phyloP scores from a whole-genome alignment of 2,888 invertebrate species.

The Trachelus iudaicus region DNA sequence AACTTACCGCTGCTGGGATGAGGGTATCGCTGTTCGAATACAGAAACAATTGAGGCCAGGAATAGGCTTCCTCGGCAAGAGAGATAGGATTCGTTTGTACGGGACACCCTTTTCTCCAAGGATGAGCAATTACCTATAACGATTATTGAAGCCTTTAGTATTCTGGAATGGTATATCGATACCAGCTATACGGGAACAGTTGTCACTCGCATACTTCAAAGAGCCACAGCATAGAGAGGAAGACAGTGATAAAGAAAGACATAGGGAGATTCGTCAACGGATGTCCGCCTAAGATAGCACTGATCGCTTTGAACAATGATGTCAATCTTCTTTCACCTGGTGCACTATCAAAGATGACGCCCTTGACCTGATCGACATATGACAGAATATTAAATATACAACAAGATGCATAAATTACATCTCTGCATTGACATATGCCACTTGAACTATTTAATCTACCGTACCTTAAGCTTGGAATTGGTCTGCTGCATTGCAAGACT shows the following conservation, averaged over 20 bases:
- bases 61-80: slow-evolving; percentile 70
- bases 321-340: slow-evolving; percentile 73
- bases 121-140: slow-evolving; percentile 62
- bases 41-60: slow-evolving; percentile 78
- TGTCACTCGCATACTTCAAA: slow-evolving; percentile 66
- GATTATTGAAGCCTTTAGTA: slow-evolving; percentile 13
- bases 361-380: slow-evolving; percentile 66
- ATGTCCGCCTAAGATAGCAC: slow-evolving; percentile 72
- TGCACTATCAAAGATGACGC: slow-evolving; percentile 79
- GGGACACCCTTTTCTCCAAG: slow-evolving; percentile 58
- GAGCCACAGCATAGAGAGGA: slow-evolving; percentile 72
- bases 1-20: slow-evolving; percentile 71
- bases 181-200: too few relatives aligned
- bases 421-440: slow-evolving; percentile 11
- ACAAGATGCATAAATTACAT: slow-evolving; percentile 8
- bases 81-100: slow-evolving; percentile 71
- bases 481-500: slow-evolving; percentile 70
- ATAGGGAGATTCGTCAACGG: slow-evolving; percentile 70
- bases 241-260: slow-evolving; percentile 69
- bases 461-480: slow-evolving; percentile 68
- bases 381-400: background rate
- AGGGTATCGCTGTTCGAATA: slow-evolving; percentile 78
- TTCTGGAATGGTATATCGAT: too few relatives aligned
- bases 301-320: slow-evolving; percentile 72
- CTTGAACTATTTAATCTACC: background rate